Conservation (phyloP, 2,113 vertebrate genomes). For the Apus apus region DNA sequence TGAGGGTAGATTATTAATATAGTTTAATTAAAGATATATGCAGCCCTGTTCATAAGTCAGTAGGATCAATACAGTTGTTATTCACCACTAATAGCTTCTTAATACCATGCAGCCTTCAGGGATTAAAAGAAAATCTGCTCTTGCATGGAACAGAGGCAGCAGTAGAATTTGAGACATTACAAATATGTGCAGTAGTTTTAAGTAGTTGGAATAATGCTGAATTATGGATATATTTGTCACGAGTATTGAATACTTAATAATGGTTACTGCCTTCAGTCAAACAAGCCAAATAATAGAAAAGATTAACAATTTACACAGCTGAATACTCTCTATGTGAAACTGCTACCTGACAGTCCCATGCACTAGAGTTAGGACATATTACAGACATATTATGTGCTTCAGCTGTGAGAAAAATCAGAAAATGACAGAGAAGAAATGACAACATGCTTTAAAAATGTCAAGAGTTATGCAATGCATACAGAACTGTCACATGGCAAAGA, state of each 20-base stretch:
- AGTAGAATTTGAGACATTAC: not conserved
- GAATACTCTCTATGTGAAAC: not conserved
- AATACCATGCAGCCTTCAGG: not conserved
- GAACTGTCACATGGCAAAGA: not conserved
- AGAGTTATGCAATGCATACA: not conserved
- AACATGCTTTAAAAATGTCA: not conserved
- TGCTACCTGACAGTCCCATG: not conserved
- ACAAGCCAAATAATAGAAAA: not conserved
- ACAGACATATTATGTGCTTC: not conserved
- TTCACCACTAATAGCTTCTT: not conserved
- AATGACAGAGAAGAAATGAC: not conserved
- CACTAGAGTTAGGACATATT: not conserved
- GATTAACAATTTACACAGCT: not conserved
- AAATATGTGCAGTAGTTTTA: not conserved
- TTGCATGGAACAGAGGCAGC: not conserved
- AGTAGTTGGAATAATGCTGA: not conserved
- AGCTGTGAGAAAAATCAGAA: not conserved
- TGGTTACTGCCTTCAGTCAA: not conserved
- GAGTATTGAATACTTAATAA: not conserved
- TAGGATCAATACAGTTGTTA: not conserved
- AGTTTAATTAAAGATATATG: not conserved
- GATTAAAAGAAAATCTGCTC: slow-evolving; percentile 14
- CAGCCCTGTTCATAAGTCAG: not conserved
- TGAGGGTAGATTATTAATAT: not conserved
- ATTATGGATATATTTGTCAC: not conserved